Percentiles rank a stretch among this genome's conserved stretches.
phyloP scores from a whole-genome alignment of 2,113 vertebrate genomes.

The Brachyhypopomus occidentalis region DNA sequence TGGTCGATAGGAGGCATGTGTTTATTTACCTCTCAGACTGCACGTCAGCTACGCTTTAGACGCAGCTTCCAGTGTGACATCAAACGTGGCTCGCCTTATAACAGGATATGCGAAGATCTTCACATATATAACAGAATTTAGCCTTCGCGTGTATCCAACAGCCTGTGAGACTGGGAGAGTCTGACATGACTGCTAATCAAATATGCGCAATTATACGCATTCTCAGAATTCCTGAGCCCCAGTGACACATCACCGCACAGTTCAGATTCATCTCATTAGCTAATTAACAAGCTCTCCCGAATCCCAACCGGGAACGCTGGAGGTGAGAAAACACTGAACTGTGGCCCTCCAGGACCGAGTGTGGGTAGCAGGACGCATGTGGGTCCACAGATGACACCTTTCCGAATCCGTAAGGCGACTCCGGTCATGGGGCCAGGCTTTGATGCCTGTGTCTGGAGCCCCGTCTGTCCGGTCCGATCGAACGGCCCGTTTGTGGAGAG shows the following conservation, averaged over 20 bases:
- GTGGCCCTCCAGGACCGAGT: neutral
- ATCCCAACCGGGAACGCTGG: neutral
- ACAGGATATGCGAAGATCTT: neutral
- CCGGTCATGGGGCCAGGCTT: neutral
- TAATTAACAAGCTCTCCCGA: neutral
- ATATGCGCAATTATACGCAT: neutral
- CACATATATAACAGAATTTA: neutral
- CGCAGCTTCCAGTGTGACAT: neutral
- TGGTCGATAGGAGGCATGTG: no score
- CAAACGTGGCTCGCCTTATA: neutral
- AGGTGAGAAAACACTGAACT: neutral
- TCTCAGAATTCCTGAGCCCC: neutral
- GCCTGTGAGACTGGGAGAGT: slow-evolving; percentile 1
- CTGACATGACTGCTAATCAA: neutral
- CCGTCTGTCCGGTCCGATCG: no score
- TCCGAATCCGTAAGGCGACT: no score
- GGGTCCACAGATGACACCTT: no score
- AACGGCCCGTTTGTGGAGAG: no score
- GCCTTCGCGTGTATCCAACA: neutral
- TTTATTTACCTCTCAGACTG: neutral
- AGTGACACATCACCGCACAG: neutral
- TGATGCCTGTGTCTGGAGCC: neutral
- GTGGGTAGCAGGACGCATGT: neutral
- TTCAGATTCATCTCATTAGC: neutral
- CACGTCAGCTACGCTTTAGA: neutral